Conservation (phyloP, 1,140 invertebrate species). For the Phortica variegata region DNA sequence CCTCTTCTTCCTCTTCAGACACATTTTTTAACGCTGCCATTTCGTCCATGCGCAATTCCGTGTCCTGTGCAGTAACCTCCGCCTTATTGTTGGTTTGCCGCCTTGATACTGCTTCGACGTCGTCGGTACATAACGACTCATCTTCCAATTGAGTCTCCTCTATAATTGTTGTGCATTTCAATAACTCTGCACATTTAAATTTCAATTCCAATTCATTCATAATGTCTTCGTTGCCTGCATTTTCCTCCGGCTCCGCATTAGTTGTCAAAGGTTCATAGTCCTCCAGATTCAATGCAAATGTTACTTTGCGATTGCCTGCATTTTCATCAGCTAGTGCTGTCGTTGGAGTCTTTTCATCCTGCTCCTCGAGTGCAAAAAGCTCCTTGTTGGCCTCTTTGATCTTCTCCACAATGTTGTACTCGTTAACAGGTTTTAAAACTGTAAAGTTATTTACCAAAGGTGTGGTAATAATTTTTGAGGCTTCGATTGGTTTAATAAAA, state of each 20-base stretch:
- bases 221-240: constrained; percentile 14
- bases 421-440: constrained; percentile 54
- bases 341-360: constrained; percentile 12
- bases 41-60: background rate
- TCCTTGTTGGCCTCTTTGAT: constrained; percentile 56
- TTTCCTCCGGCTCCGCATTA: background rate
- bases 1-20: background rate
- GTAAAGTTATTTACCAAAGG: constrained; percentile 36
- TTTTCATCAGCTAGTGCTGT: background rate
- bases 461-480: constrained; percentile 11
- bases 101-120: constrained; percentile 1
- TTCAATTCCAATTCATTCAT: constrained; percentile 56
- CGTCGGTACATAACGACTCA: too few relatives aligned
- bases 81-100: background rate
- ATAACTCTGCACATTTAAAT: constrained; percentile 3
- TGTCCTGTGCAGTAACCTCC: background rate
- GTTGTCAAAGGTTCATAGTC: constrained; percentile 38
- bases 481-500: background rate
- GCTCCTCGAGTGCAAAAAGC: constrained; percentile 32
- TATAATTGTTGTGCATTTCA: constrained; percentile 19
- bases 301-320: constrained; percentile 34
- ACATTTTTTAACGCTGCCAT: background rate
- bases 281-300: constrained; percentile 45
- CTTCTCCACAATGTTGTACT: constrained; percentile 56
- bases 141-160: too few relatives aligned